These are phyloP conservation scores for Strigamia maritima DNA, from an alignment of 2,888 invertebrate species.

Conservation along the genomic window DNA sequence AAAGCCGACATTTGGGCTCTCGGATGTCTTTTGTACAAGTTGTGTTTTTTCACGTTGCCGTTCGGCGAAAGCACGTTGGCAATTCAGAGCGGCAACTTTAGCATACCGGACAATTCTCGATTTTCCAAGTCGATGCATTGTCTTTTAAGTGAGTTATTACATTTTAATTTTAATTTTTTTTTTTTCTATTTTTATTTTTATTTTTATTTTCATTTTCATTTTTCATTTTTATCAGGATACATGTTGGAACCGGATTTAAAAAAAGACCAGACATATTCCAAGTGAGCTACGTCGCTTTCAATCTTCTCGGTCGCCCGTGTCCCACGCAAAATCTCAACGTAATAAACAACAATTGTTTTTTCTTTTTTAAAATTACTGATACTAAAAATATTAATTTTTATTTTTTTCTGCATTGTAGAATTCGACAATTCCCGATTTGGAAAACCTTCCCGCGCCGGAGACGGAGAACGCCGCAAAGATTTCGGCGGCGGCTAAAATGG, in stretches of 20 bases:
- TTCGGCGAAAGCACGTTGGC: constrained; percentile 91
- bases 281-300: constrained; percentile 71
- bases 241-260: constrained; percentile 81
- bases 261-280: constrained; percentile 83
- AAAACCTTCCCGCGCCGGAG: constrained; percentile 63
- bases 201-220: too few relatives aligned
- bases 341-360: background rate
- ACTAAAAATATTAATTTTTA: too few relatives aligned
- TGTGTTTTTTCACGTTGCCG: constrained; percentile 83
- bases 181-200: too few relatives aligned
- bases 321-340: constrained; percentile 74
- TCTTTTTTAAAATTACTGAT: too few relatives aligned
- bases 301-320: constrained; percentile 66
- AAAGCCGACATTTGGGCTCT: constrained; percentile 89
- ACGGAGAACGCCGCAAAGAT: constrained; percentile 65
- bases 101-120: constrained; percentile 75
- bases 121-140: constrained; percentile 69
- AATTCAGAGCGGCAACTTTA: constrained; percentile 82
- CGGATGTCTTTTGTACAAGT: constrained; percentile 81
- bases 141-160: constrained; percentile 63
- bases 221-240: constrained; percentile 60
- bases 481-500: constrained; percentile 45
- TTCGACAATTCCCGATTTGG: constrained; percentile 63
- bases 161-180: too few relatives aligned
- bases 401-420: constrained; percentile 59